Evolutionary conservation across 2,797 vertebrate genomes (phyloP), one percentile per base, ranked within the genome.

Genomic region (Sphenopsis melanotis): DNA sequence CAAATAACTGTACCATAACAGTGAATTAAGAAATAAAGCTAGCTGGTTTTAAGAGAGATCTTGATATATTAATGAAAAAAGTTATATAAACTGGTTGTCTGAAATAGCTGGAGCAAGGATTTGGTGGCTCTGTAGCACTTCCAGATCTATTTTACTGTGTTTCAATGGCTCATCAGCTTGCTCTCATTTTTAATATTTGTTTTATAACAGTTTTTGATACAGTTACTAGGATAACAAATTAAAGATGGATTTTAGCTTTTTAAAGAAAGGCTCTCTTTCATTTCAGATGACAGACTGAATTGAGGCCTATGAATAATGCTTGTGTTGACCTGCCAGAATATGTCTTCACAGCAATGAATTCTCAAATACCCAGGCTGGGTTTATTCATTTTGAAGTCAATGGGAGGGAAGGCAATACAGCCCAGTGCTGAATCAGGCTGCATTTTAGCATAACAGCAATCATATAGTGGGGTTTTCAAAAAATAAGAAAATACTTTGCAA

Each of bases 291-390:
- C 91, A 97, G 93, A 84, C 70, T 94, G 96, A 96, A 94, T 77
- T 90, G 83, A 94, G 60, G 91, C 37, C 68, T 94, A 59, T 96
- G 95, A 96, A 96, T 96, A 96, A 95, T 97, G 80, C 95, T 96
- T 96, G 93, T 96, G 93, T 95, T 97, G 90, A 96, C 87, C 93
- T 96, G 94, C 95, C 94, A 96, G 92, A 94, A 95, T 95, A 93
- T 94, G 94, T 94, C 94, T 93, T 79, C 68, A 72, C 87, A 93
- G 87, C 37, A 2, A 87, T 84, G 93, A 94, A 95, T 97, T 94
- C 85, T 95, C 93, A 96, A 96, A 93, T 91, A 87, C 83, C 80
- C 89, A 69, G 87, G 61, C 92, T 95, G 92, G 94, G 60, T 22
- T 93, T 95, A 94, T 94, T 96, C 94, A 96, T 94, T 96, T 84